These are phyloP conservation scores for Phragmatobia fuliginosa DNA, from an alignment of 2,888 invertebrate species.

Conservation along the genomic window DNA sequence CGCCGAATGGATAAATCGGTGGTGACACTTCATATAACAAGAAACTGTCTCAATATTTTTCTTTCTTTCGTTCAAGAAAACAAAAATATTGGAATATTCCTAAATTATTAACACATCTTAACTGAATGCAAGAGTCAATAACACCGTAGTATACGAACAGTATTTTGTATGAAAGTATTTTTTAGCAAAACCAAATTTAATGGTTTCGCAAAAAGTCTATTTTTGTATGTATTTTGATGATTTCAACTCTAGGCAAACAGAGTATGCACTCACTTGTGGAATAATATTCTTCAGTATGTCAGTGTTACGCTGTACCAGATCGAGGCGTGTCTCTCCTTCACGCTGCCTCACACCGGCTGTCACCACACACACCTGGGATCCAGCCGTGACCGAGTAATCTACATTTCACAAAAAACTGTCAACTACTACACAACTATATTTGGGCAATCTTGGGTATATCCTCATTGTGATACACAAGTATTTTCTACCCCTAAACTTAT, in stretches of 20 bases:
- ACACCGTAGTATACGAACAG: too few relatives aligned
- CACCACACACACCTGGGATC: constrained; percentile 94
- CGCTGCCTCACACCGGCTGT: constrained; percentile 97
- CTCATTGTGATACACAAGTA: background rate
- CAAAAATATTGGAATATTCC: too few relatives aligned
- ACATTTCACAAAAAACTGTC: constrained; percentile 11
- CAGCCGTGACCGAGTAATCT: constrained; percentile 92
- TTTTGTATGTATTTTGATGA: too few relatives aligned
- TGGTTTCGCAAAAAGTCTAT: too few relatives aligned
- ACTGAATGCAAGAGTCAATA: too few relatives aligned
- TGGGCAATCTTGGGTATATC: background rate
- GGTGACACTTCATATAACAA: too few relatives aligned
- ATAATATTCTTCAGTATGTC: constrained; percentile 95
- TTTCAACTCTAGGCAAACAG: background rate
- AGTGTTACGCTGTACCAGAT: constrained; percentile 95
- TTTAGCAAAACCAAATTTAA: background rate
- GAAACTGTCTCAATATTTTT: background rate
- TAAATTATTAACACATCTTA: too few relatives aligned
- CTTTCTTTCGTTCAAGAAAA: too few relatives aligned
- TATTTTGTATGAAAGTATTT: background rate
- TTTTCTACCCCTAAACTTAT: background rate
- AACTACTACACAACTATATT: background rate
- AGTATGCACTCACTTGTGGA: constrained; percentile 83
- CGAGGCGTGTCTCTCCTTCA: constrained; percentile 95
- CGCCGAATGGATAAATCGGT: too few relatives aligned